These are phyloP conservation scores for Arctopsyche grandis DNA, from an alignment of 1,140 invertebrate genomes.

Conservation along the genomic window DNA sequence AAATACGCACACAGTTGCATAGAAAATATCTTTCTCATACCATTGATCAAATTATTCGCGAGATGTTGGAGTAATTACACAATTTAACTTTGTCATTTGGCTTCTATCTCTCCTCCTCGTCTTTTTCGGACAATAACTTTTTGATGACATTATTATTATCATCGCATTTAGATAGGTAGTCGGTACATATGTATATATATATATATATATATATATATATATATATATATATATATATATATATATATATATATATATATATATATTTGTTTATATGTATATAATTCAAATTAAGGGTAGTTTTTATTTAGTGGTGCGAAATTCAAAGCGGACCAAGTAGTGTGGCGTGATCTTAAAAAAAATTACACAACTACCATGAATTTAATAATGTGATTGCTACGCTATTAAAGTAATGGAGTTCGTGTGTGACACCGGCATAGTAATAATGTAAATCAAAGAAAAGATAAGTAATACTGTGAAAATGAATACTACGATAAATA, in stretches of 20 bases:
- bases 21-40: too few relatives aligned
- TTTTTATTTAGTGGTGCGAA: too few relatives aligned
- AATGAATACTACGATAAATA: too few relatives aligned
- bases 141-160: slow-evolving; percentile 30
- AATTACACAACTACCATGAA: background rate
- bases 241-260: background rate
- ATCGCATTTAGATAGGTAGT: slow-evolving; percentile 5
- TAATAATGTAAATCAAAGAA: too few relatives aligned
- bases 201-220: background rate
- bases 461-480: too few relatives aligned
- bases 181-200: background rate
- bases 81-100: slow-evolving; percentile 34
- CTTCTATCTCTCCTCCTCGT: background rate
- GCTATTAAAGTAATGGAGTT: too few relatives aligned
- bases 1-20: too few relatives aligned
- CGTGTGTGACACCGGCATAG: too few relatives aligned
- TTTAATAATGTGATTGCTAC: too few relatives aligned
- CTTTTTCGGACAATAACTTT: slow-evolving; percentile 5
- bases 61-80: slow-evolving; percentile 28
- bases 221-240: background rate
- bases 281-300: too few relatives aligned
- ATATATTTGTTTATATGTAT: background rate
- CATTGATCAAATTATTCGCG: slow-evolving; percentile 37
- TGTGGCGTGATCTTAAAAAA: background rate
- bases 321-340: too few relatives aligned